phyloP scores from a whole-genome alignment of 2,888 invertebrate species.

The Chaitophorus viminalis region DNA sequence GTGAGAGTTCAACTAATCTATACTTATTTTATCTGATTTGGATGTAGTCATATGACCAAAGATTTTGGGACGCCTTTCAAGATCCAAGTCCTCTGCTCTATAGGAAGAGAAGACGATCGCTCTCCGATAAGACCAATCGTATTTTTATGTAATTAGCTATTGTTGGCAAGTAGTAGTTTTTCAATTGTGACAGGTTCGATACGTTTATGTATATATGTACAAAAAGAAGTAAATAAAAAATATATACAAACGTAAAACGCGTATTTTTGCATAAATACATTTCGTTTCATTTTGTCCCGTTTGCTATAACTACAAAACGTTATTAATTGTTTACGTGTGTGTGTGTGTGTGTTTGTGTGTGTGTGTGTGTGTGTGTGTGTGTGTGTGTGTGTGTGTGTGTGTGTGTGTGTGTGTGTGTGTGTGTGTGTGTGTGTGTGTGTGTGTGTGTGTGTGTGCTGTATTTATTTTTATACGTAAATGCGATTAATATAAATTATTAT shows the following conservation, averaged over 20 bases:
- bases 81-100: conserved; percentile 19
- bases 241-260: not conserved
- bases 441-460: not conserved
- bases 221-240: not conserved
- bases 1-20: conserved; percentile 51
- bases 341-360: not conserved
- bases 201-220: not conserved
- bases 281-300: not conserved
- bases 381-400: not conserved
- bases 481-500: not conserved
- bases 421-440: conserved; percentile 1
- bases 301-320: not conserved
- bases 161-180: conserved; percentile 53
- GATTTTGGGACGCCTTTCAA: conserved; percentile 47
- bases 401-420: not conserved
- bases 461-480: not conserved
- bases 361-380: conserved; percentile 1
- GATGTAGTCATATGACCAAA: conserved; percentile 46
- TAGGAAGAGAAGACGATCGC: conserved; percentile 18
- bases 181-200: conserved; percentile 45
- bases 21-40: conserved; percentile 58
- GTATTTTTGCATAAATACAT: conserved; percentile 36
- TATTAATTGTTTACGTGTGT: not conserved
- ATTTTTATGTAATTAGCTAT: conserved; percentile 60
- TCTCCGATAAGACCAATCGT: conserved; percentile 39